Base-by-base conservation (phyloP, 2,113 vertebrate species). In the Peromyscus leucopus region DNA sequence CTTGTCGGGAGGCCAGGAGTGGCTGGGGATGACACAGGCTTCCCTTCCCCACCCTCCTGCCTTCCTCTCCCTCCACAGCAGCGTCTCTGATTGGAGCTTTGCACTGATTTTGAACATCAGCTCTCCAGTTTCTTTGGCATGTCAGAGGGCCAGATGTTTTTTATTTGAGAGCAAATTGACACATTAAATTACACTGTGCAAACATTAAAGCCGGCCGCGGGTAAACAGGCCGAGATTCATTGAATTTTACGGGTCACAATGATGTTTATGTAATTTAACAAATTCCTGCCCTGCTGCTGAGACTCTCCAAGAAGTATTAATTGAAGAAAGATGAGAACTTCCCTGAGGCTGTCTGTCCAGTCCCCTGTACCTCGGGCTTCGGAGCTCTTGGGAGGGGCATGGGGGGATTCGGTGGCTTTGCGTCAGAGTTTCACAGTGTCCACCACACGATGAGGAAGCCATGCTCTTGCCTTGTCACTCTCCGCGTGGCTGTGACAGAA, bases 101-200 rank as follows among this genome's bases (percentile, higher is more conserved):
- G 75, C 94, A 93, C 97, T 96, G 94, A 90, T 96, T 98, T 95
- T 97, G 98, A 98, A 98, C 98, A 98, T 98, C 98, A 93, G 98
- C 98, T 96, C 96, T 96, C 98, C 98, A 98, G 98, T 88, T 98
- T 98, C 98, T 98, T 98, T 99, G 98, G 98, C 98, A 95, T 98
- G 97, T 98, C 98, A 98, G 98, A 98, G 93, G 97, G 98, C 98
- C 99, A 99, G 99, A 99, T 99, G 99, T 99, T 99, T 99, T 98
- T 98, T 98, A 99, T 99, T 99, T 98, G 98, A 98, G 98, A 98
- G 99, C 98, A 98, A 98, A 99, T 99, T 98, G 98, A 99, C 99
- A 99, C 98, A 98, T 98, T 98, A 98, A 98, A 98, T 98, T 98
- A 98, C 98, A 98, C 98, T 98, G 98, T 98, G 98, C 98, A 98